Percentiles rank a stretch among this genome's conserved stretches.
Conservation (phyloP, 2,797 vertebrate species). For the Taeniopygia guttata region DNA sequence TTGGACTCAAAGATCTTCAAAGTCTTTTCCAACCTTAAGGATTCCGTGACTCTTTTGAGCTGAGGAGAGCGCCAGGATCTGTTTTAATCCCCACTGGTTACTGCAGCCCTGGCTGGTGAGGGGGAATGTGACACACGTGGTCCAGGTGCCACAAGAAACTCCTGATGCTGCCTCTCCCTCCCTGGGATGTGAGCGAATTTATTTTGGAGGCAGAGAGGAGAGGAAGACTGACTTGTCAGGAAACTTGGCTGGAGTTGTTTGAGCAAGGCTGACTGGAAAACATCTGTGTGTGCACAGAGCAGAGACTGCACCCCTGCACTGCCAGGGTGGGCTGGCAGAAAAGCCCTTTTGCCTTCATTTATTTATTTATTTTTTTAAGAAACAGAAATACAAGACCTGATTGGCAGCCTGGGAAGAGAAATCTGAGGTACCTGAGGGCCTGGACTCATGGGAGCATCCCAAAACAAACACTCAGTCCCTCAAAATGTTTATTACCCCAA, state of each 20-base stretch:
- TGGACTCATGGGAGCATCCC: not conserved
- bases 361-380: not conserved
- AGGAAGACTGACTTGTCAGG: not conserved
- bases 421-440: not conserved
- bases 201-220: not conserved
- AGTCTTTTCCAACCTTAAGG: not conserved
- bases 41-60: not conserved
- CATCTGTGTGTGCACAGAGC: not conserved
- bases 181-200: not conserved
- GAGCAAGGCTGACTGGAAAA: not conserved
- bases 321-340: not conserved
- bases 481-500: not conserved
- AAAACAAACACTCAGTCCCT: not conserved
- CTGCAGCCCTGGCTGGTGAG: not conserved
- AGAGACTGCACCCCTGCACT: not conserved
- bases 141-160: not conserved
- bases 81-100: not conserved
- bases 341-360: not conserved
- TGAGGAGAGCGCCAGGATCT: not conserved
- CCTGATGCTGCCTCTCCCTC: not conserved
- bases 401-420: not conserved
- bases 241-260: not conserved
- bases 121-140: no score
- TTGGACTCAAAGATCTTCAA: rapidly evolving
- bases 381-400: not conserved